Evolutionary conservation across 2,888 invertebrate genomes (phyloP).

Genomic region (Adela reaumurella): DNA sequence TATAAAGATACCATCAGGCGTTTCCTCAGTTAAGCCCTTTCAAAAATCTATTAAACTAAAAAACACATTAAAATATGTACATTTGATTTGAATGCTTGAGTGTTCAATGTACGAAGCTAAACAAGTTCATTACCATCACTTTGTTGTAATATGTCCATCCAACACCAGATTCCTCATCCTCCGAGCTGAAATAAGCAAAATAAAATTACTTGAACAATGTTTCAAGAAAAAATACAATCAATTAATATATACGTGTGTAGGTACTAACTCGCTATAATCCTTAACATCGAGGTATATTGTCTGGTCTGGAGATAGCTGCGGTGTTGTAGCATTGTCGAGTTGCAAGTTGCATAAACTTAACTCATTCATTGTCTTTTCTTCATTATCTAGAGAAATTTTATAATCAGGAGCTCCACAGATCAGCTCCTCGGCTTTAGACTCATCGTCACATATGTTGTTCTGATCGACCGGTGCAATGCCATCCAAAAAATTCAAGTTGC

Average conservation of each 20-base stretch:
- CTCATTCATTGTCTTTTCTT: slow-evolving; percentile 44
- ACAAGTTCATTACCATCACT: slow-evolving; percentile 66
- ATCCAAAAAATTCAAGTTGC: slow-evolving; percentile 38
- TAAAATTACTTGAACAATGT: slow-evolving; percentile 2
- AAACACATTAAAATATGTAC: too few relatives aligned
- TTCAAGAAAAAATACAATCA: too few relatives aligned
- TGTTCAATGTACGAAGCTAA: too few relatives aligned
- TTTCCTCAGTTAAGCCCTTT: too few relatives aligned
- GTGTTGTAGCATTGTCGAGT: slow-evolving; percentile 44
- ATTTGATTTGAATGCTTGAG: too few relatives aligned
- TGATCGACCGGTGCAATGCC: slow-evolving; percentile 30
- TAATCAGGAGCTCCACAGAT: too few relatives aligned
- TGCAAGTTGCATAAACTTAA: slow-evolving; percentile 44
- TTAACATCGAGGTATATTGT: slow-evolving; percentile 42
- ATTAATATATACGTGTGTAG: too few relatives aligned
- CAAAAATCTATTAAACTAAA: too few relatives aligned
- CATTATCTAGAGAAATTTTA: slow-evolving; percentile 15
- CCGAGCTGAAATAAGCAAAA: slow-evolving; percentile 35
- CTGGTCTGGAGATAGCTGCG: slow-evolving; percentile 43
- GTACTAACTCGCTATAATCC: slow-evolving; percentile 46
- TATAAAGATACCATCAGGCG: too few relatives aligned
- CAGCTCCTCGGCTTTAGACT: background rate
- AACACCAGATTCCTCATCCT: slow-evolving; percentile 55
- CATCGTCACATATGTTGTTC: slow-evolving; percentile 3
- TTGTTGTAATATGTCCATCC: slow-evolving; percentile 72